Evolutionary conservation across 2,113 vertebrate genomes (phyloP).

Genomic region (Motacilla alba): DNA sequence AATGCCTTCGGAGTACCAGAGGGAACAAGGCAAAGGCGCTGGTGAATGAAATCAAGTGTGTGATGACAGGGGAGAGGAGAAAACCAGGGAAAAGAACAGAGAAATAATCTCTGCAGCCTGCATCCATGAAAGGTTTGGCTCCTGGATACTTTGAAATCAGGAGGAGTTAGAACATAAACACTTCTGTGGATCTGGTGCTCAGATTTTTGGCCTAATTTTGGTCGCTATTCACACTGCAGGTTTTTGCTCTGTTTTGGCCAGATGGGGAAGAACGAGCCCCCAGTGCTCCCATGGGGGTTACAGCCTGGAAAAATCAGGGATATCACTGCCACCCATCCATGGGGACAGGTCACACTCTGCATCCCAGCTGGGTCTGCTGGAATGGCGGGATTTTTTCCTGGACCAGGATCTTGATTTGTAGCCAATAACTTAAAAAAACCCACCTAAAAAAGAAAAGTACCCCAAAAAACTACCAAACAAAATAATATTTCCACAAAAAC

Average conservation of each 20-base stretch:
- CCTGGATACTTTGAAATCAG: not conserved
- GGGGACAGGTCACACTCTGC: not conserved
- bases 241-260: not conserved
- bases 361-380: not conserved
- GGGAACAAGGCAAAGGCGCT: not conserved
- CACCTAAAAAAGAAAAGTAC: not conserved
- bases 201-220: not conserved
- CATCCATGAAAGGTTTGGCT: not conserved
- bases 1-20: not conserved
- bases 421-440: not conserved
- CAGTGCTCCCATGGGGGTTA: not conserved
- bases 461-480: not conserved
- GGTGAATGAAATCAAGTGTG: not conserved
- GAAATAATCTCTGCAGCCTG: not conserved
- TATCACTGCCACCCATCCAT: not conserved
- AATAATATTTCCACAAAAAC: not conserved
- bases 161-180: not conserved
- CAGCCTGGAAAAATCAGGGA: not conserved
- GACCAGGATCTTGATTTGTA: not conserved
- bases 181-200: not conserved
- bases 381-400: not conserved
- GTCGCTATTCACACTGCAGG: not conserved
- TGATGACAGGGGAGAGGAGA: not conserved
- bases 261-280: fast-evolving
- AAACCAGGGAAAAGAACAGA: not conserved